These are phyloP conservation scores for Ameiurus melas DNA, from an alignment of 2,113 vertebrate species.

Conservation along the genomic window DNA sequence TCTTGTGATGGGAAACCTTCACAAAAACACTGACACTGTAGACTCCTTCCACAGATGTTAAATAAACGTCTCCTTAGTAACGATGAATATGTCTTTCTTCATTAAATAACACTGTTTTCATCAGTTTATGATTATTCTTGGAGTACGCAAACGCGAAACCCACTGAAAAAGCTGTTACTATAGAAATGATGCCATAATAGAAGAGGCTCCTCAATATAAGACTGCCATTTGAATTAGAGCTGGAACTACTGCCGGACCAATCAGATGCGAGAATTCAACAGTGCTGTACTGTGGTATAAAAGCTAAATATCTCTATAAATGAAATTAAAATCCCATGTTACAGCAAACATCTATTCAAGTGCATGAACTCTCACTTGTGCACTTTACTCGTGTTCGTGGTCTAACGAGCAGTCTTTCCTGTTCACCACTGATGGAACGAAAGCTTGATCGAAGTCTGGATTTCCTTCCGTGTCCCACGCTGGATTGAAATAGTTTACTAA, in stretches of 20 bases:
- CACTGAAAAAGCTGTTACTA: background rate
- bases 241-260: background rate
- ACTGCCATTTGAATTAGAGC: background rate
- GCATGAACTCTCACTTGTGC: background rate
- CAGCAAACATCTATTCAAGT: background rate
- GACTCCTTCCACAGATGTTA: background rate
- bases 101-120: background rate
- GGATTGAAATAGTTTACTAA: slow-evolving; percentile 84
- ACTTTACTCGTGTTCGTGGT: slow-evolving; percentile 24
- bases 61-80: background rate
- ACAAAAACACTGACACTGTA: background rate
- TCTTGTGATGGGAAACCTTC: background rate
- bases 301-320: background rate
- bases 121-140: background rate
- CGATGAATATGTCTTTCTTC: background rate
- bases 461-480: slow-evolving; percentile 76
- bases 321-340: background rate
- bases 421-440: slow-evolving; percentile 65
- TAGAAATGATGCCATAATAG: background rate
- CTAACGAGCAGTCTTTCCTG: slow-evolving; percentile 51
- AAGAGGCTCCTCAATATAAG: background rate
- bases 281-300: background rate
- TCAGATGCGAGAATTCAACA: background rate
- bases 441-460: slow-evolving; percentile 66
- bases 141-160: background rate